Evolutionary conservation across 2,888 invertebrate genomes (phyloP), one percentile per base, ranked within the genome.

Genomic region (Drosophila eohydei): DNA sequence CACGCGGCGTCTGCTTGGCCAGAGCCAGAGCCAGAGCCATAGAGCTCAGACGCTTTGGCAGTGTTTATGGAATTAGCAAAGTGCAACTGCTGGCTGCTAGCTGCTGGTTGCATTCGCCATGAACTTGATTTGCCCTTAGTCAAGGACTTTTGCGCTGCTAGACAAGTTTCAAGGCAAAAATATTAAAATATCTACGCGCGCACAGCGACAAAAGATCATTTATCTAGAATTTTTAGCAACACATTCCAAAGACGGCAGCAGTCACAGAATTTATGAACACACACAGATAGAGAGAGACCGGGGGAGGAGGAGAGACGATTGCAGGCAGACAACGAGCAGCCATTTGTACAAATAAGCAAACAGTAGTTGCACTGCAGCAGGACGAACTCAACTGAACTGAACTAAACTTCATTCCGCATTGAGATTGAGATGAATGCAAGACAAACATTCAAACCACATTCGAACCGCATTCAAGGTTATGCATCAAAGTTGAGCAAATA

Each of bases 71-170:
- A 87, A 89, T 90, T 90, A 89, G 73, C 70, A 81, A 72, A 84
- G 80, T 84, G 90, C 77, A 77, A 75, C 79, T 66, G 74, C 60
- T 57, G 69, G 40, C 30, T 14, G 63, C 26, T 36, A n/a, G 30
- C 48, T 48, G 48, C 11, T 32, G 16, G 55, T 6, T 56, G 59
- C 43, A 54, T 46, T 80, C 77, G 74, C 89, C 80, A 77, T 90
- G 90, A 90, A 90, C 91, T 92, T 91, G 90, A 90, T 91, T 91
- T 91, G 92, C 91, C 92, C 92, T 92, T 82, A 88, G 81, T 83
- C 91, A 92, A 92, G 92, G 92, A 92, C 92, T 91, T 91, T 85
- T 81, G 14, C 58, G 11, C 16, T 38, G 59, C 58, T 40, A 59
- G 60, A 44, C 60, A 72, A 74, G 62, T 78, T 81, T 83, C 78